Conservation (phyloP, 2,888 invertebrate genomes). For the Schizotus pectinicornis region DNA sequence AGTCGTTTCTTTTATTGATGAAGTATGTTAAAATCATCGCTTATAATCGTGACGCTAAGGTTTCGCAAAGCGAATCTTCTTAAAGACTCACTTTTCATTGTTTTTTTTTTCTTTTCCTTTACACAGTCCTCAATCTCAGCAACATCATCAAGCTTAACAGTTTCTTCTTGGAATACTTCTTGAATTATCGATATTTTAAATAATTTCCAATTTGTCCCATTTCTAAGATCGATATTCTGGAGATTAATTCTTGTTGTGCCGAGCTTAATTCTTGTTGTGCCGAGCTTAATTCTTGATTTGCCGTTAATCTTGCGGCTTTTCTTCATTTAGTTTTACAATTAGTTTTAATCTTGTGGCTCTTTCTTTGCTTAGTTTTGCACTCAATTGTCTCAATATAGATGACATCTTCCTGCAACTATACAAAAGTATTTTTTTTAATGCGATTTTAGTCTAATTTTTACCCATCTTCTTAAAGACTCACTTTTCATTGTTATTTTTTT, state of each 20-base stretch:
- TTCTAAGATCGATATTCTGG: conserved; percentile 1
- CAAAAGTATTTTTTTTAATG: no score
- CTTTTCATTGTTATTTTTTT: conserved; percentile 5
- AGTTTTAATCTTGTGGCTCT: neutral
- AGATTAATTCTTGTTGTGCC: conserved; percentile 1
- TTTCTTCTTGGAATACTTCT: neutral
- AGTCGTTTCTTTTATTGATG: conserved; percentile 1
- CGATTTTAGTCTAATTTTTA: no score
- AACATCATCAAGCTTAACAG: conserved; percentile 1
- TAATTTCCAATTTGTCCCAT: conserved; percentile 1
- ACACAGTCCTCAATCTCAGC: conserved; percentile 2
- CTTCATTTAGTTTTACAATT: no score
- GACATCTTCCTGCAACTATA: no score
- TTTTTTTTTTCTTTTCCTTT: conserved; percentile 2
- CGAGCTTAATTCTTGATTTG: neutral
- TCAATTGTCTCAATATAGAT: no score
- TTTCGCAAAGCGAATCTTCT: conserved; percentile 5
- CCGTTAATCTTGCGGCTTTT: neutral
- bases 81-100: conserved; percentile 2
- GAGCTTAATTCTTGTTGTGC: no score
- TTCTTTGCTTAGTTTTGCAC: no score
- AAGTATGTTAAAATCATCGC: conserved; percentile 3
- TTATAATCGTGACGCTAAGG: conserved; percentile 1
- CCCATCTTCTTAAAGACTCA: conserved; percentile 1
- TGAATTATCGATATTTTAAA: neutral